A percentile compares a stretch with the other conserved stretches of the same genome.
These are phyloP conservation scores for Hipparchia semele DNA, from an alignment of 2,888 invertebrate genomes.

Conservation along the genomic window DNA sequence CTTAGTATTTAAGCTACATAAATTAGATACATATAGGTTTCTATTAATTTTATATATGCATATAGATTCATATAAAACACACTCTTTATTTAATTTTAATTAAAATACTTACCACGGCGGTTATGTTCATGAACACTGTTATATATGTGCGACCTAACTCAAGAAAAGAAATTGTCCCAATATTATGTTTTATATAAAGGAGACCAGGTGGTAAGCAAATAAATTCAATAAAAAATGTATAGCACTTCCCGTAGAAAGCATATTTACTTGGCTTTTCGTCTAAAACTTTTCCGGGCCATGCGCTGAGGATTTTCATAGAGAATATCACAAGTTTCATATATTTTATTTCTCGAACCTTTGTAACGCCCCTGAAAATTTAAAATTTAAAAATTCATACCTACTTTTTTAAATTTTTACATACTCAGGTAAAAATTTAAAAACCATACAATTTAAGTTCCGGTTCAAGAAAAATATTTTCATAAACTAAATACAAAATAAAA, in stretches of 20 bases:
- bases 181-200: slow-evolving; percentile 28
- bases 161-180: slow-evolving; percentile 28
- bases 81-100: neutral
- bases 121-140: slow-evolving; percentile 35
- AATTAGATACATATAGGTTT: no score
- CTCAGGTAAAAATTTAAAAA: no score
- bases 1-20: no score
- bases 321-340: slow-evolving; percentile 36
- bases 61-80: no score
- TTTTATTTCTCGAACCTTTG: slow-evolving; percentile 32
- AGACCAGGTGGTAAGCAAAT: slow-evolving; percentile 30
- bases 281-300: slow-evolving; percentile 29
- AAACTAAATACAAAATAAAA: no score
- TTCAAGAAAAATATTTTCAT: no score
- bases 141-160: slow-evolving; percentile 38
- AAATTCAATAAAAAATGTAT: slow-evolving; percentile 24
- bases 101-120: slow-evolving; percentile 34
- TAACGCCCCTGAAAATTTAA: slow-evolving; percentile 33
- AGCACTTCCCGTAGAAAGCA: slow-evolving; percentile 23
- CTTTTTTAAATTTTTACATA: no score
- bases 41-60: no score
- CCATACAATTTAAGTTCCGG: no score
- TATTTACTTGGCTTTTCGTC: slow-evolving; percentile 28
- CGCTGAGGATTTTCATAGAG: slow-evolving; percentile 25
- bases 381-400: neutral